These are phyloP conservation scores for Rhagium mordax DNA, from an alignment of 2,888 invertebrate genomes.

Conservation along the genomic window DNA sequence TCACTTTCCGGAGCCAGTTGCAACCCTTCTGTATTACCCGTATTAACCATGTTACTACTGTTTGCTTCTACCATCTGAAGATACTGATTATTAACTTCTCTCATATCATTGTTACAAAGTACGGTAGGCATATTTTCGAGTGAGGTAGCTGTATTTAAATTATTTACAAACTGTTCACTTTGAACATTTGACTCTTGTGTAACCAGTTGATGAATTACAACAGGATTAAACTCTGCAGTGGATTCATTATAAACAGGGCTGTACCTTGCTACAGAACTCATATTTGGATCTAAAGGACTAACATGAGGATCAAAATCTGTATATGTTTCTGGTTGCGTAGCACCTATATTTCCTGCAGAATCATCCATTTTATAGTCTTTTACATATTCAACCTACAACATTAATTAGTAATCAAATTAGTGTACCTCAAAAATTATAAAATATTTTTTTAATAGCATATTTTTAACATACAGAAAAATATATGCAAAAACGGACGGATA, in stretches of 20 bases:
- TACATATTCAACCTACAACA: slow-evolving; percentile 66
- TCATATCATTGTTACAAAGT: slow-evolving; percentile 59
- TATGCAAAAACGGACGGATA: no score
- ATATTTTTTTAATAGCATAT: neutral
- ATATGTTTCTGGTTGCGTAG: slow-evolving; percentile 48
- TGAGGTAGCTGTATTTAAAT: slow-evolving; percentile 41
- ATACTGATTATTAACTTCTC: slow-evolving; percentile 62
- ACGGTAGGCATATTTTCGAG: slow-evolving; percentile 60
- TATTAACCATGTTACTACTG: slow-evolving; percentile 43
- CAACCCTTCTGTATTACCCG: slow-evolving; percentile 43
- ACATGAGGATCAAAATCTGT: slow-evolving; percentile 65
- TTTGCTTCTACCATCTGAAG: slow-evolving; percentile 59
- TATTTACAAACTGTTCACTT: slow-evolving; percentile 49
- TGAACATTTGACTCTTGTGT: slow-evolving; percentile 52
- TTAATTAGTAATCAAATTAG: neutral
- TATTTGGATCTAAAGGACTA: slow-evolving; percentile 70
- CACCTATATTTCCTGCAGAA: slow-evolving; percentile 30
- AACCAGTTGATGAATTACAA: slow-evolving; percentile 65
- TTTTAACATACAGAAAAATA: neutral
- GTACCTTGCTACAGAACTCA: slow-evolving; percentile 76
- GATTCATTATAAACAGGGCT: slow-evolving; percentile 72
- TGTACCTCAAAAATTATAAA: neutral
- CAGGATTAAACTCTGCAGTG: slow-evolving; percentile 58
- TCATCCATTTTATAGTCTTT: slow-evolving; percentile 63
- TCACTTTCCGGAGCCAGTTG: slow-evolving; percentile 58